phyloP scores from a whole-genome alignment of 2,888 invertebrate genomes.

The Philhelius pedissequus region DNA sequence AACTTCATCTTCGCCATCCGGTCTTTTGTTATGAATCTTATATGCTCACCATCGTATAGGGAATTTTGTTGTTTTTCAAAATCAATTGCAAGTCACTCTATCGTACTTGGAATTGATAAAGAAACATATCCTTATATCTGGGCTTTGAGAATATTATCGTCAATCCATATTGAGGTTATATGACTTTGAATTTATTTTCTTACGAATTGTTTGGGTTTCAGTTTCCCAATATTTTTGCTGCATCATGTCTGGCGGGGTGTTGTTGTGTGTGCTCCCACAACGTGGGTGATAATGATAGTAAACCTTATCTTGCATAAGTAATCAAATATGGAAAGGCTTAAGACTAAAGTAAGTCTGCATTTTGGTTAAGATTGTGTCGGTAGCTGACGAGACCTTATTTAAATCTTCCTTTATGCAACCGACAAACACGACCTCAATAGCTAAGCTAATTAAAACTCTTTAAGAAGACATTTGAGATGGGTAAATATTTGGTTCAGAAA shows the following conservation, averaged over 20 bases:
- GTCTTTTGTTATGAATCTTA: slow-evolving; percentile 2
- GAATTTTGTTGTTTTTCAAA: background rate
- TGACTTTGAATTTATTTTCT: background rate
- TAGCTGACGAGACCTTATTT: background rate
- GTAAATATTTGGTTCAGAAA: background rate
- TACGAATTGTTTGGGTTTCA: slow-evolving; percentile 1
- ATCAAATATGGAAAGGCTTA: background rate
- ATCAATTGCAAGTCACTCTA: background rate
- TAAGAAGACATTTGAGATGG: background rate
- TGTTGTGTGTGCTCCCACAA: no score
- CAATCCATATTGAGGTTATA: background rate
- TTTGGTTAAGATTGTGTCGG: background rate
- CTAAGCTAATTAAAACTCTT: background rate
- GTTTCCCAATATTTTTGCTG: background rate
- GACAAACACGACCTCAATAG: background rate
- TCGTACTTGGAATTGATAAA: background rate
- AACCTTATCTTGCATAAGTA: background rate
- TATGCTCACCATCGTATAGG: background rate
- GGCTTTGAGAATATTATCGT: background rate
- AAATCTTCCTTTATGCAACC: background rate
- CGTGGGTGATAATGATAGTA: background rate
- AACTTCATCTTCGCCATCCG: slow-evolving; percentile 9
- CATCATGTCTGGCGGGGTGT: slow-evolving; percentile 14
- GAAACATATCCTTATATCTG: slow-evolving; percentile 23
- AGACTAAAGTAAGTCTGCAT: background rate